phyloP scores from a whole-genome alignment of 2,888 invertebrate genomes.

The Ophonus ardosiacus region DNA sequence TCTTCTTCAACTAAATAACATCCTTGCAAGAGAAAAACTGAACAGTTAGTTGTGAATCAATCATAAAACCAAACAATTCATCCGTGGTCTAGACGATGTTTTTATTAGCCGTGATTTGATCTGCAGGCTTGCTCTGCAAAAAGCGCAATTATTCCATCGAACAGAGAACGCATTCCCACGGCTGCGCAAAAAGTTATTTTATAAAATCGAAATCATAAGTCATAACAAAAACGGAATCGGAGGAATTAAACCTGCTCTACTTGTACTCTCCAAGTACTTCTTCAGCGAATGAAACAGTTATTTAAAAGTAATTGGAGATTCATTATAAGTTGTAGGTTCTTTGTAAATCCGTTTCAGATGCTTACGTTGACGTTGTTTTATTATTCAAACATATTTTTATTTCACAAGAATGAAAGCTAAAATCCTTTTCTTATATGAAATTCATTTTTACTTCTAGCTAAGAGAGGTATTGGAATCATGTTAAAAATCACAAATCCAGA shows the following conservation, averaged over 20 bases:
- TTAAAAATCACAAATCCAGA: too few species aligned
- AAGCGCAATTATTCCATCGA: slow-evolving; percentile 53
- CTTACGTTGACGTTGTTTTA: too few species aligned
- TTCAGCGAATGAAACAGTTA: too few species aligned
- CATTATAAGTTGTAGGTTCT: too few species aligned
- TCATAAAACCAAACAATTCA: slow-evolving; percentile 46
- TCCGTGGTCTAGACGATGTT: slow-evolving; percentile 61
- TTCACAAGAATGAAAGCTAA: too few species aligned
- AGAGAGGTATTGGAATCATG: too few species aligned
- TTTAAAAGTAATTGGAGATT: too few species aligned
- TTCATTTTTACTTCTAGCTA: too few species aligned
- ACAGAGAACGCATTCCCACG: slow-evolving; percentile 53
- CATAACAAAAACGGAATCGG: slow-evolving; percentile 42
- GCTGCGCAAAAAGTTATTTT: slow-evolving; percentile 14
- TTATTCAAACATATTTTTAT: too few species aligned
- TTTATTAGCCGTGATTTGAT: slow-evolving; percentile 60
- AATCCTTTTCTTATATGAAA: too few species aligned
- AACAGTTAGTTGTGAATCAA: slow-evolving; percentile 42
- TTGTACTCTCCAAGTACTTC: slow-evolving; percentile 71
- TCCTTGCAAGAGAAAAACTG: not conserved
- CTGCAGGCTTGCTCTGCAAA: slow-evolving; percentile 56
- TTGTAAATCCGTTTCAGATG: too few species aligned
- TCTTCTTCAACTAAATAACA: slow-evolving; percentile 53
- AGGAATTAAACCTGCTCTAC: slow-evolving; percentile 73
- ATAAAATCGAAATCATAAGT: slow-evolving; percentile 41